phyloP scores from a whole-genome alignment of 2,797 vertebrate genomes.

The Amniataba percoides region DNA sequence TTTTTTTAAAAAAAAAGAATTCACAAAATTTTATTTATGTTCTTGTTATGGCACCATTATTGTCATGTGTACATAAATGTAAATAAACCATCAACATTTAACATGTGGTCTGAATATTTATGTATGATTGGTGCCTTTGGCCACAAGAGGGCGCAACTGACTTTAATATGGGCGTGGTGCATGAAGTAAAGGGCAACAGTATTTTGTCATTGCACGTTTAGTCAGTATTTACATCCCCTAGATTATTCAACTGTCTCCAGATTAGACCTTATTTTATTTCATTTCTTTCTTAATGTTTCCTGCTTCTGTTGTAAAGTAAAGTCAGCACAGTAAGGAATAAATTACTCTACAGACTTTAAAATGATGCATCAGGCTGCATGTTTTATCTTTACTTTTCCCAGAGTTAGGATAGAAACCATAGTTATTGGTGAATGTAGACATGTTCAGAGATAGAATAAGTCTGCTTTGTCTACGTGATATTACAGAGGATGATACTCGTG shows the following conservation, averaged over 20 bases:
- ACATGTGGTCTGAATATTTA: background rate
- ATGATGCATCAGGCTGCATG: background rate
- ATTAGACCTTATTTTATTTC: background rate
- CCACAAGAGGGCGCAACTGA: slow-evolving; percentile 53
- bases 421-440: background rate
- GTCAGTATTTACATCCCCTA: background rate
- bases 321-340: background rate
- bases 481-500: background rate
- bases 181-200: background rate
- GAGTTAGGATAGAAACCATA: background rate
- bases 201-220: background rate
- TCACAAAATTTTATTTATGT: slow-evolving; percentile 61
- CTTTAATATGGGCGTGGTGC: slow-evolving; percentile 13
- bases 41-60: slow-evolving; percentile 45
- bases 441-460: background rate
- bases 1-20: slow-evolving; percentile 29
- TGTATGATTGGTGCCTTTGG: background rate
- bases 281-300: too few species aligned
- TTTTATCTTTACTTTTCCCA: too few species aligned
- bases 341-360: background rate
- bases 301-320: background rate
- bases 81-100: slow-evolving; percentile 84
- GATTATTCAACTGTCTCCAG: background rate
- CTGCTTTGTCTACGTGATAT: background rate
- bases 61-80: slow-evolving; percentile 77